These are phyloP conservation scores for Limenitis camilla DNA, from an alignment of 2,888 invertebrate genomes.

Conservation along the genomic window DNA sequence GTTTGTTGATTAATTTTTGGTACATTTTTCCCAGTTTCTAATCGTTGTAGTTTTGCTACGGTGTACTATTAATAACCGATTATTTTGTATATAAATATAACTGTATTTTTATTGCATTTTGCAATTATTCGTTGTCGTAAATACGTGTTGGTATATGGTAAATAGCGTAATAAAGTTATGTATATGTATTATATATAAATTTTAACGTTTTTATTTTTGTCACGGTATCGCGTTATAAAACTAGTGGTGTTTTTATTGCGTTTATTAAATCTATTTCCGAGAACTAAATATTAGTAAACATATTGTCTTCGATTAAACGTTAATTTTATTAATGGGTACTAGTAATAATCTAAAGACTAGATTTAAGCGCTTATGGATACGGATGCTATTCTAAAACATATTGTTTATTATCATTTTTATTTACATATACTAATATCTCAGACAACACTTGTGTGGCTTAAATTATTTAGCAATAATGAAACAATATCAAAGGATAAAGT, in stretches of 20 bases:
- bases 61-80: conserved; percentile 2
- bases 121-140: conserved; percentile 19
- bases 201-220: background rate
- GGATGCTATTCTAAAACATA: too few species aligned
- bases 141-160: conserved; percentile 1
- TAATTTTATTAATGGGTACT: background rate
- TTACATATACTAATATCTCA: too few species aligned
- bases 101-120: conserved; percentile 10
- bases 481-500: too few species aligned
- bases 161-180: background rate
- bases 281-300: background rate
- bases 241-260: background rate
- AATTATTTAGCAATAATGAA: too few species aligned
- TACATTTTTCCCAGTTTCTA: background rate
- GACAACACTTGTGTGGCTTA: too few species aligned
- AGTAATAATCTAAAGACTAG: background rate
- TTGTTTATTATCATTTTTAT: too few species aligned
- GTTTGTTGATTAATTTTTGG: background rate
- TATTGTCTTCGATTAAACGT: background rate
- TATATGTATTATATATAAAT: background rate
- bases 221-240: background rate
- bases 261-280: background rate
- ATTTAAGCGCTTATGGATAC: too few species aligned
- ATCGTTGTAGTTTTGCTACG: conserved; percentile 14
- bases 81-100: conserved; percentile 11